Percentiles rank a stretch among this genome's conserved stretches.
phyloP scores from a whole-genome alignment of 2,888 invertebrate species.

The Macroteleia sp. region DNA sequence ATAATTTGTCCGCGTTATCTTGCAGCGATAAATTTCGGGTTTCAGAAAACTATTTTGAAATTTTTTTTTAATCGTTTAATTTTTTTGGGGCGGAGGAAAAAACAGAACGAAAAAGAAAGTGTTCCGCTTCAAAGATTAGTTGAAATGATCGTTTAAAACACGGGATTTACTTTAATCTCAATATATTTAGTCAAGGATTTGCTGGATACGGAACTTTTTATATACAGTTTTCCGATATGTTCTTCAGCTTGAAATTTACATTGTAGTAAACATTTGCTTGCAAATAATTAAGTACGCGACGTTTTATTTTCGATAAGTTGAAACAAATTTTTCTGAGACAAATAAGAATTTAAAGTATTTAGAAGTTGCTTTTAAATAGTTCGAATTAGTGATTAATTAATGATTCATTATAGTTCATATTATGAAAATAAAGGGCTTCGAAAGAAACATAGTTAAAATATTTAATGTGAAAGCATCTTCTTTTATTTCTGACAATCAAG shows the following conservation, averaged over 20 bases:
- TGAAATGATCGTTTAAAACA: slow-evolving; percentile 15
- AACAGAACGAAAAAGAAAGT: not conserved
- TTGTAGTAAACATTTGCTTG: too few relatives aligned
- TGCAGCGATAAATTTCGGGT: slow-evolving; percentile 17
- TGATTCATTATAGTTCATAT: too few relatives aligned
- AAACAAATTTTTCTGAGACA: too few relatives aligned
- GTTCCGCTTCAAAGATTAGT: slow-evolving; percentile 8
- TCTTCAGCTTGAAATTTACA: not conserved
- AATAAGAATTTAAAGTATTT: too few relatives aligned
- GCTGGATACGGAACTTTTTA: not conserved
- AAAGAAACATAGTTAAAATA: too few relatives aligned
- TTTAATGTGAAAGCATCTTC: too few relatives aligned
- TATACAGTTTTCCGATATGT: not conserved
- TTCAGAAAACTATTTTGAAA: slow-evolving; percentile 29
- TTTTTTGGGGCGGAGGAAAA: not conserved
- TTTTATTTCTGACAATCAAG: too few relatives aligned
- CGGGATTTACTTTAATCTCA: slow-evolving; percentile 30
- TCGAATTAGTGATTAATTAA: too few relatives aligned
- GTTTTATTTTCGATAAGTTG: too few relatives aligned
- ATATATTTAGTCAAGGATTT: slow-evolving; percentile 25
- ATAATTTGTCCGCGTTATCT: slow-evolving; percentile 28
- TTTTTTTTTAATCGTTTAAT: not conserved
- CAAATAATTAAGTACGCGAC: too few relatives aligned
- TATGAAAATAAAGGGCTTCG: too few relatives aligned
- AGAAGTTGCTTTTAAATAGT: too few relatives aligned